A percentile compares a stretch with the other conserved stretches of the same genome.
Evolutionary conservation across 2,797 vertebrate species (phyloP).

Genomic region (Notoglanidium macrostoma): DNA sequence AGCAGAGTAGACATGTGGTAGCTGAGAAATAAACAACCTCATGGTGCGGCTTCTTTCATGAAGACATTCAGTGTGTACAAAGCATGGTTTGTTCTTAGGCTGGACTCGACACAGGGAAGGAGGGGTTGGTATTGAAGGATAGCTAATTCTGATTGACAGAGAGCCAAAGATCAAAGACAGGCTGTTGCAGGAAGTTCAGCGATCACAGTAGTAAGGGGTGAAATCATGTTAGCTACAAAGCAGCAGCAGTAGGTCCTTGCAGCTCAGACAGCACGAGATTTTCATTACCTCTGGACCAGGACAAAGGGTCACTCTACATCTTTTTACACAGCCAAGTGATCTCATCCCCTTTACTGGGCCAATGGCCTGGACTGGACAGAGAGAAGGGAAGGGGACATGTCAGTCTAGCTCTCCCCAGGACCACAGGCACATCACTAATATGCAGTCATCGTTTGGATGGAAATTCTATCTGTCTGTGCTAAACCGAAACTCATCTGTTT

Average conservation of each 20-base stretch:
- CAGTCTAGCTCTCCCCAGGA: conserved; percentile 39
- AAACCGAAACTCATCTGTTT: conserved; percentile 32
- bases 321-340: conserved; percentile 71
- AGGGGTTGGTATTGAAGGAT: conserved; percentile 65
- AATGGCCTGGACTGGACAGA: conserved; percentile 65
- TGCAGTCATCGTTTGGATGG: conserved; percentile 37
- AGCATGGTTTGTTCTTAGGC: conserved; percentile 55
- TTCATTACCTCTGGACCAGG: conserved; percentile 75
- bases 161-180: conserved; percentile 78
- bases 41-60: conserved; percentile 52
- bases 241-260: conserved; percentile 48
- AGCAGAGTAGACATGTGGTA: conserved; percentile 51
- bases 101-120: conserved; percentile 42
- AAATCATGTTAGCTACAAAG: conserved; percentile 61
- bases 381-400: conserved; percentile 59
- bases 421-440: conserved; percentile 33
- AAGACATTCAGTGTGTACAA: conserved; percentile 56
- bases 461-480: conserved; percentile 43
- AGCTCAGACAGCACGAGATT: conserved; percentile 62
- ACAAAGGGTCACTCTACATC: conserved; percentile 72
- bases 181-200: conserved; percentile 71
- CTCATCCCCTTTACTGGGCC: conserved; percentile 64
- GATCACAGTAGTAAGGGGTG: conserved; percentile 59
- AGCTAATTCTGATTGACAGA: conserved; percentile 83
- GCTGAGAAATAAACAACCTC: conserved; percentile 51